These are phyloP conservation scores for Oryzias melastigma DNA, from an alignment of 2,113 vertebrate genomes.

Conservation along the genomic window DNA sequence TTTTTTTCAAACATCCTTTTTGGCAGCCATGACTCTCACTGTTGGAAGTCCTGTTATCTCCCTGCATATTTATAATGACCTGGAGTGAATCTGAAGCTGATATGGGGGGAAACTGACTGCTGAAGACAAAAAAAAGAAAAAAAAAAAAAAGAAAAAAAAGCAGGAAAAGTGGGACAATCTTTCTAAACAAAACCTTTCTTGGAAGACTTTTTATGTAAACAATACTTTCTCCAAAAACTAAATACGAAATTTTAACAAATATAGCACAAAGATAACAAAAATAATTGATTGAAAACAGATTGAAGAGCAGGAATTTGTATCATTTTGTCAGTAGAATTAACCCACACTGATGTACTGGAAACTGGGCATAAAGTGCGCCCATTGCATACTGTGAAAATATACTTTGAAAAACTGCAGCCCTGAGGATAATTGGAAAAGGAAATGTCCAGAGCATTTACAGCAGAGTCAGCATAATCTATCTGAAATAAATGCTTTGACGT, in stretches of 20 bases:
- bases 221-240: not conserved
- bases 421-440: slow-evolving; percentile 45
- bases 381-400: not conserved
- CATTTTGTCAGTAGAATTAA: not conserved
- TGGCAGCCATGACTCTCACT: slow-evolving; percentile 24
- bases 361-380: not conserved
- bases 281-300: not conserved
- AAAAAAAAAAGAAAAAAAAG: too few species aligned
- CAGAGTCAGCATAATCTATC: slow-evolving; percentile 42
- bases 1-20: slow-evolving; percentile 32
- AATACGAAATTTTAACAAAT: not conserved
- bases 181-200: slow-evolving; percentile 42
- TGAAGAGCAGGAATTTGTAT: not conserved
- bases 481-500: slow-evolving; percentile 19
- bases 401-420: slow-evolving; percentile 1
- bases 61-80: slow-evolving; percentile 48
- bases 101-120: slow-evolving; percentile 30
- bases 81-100: slow-evolving; percentile 19
- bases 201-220: slow-evolving; percentile 26
- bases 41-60: slow-evolving; percentile 58
- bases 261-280: not conserved
- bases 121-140: slow-evolving; percentile 6
- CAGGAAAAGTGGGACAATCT: slow-evolving; percentile 40
- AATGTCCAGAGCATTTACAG: slow-evolving; percentile 39
- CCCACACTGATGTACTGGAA: not conserved